Percentiles rank a stretch among this genome's conserved stretches.
Evolutionary conservation across 2,888 invertebrate species (phyloP).

Genomic region (Dryococelus australis): DNA sequence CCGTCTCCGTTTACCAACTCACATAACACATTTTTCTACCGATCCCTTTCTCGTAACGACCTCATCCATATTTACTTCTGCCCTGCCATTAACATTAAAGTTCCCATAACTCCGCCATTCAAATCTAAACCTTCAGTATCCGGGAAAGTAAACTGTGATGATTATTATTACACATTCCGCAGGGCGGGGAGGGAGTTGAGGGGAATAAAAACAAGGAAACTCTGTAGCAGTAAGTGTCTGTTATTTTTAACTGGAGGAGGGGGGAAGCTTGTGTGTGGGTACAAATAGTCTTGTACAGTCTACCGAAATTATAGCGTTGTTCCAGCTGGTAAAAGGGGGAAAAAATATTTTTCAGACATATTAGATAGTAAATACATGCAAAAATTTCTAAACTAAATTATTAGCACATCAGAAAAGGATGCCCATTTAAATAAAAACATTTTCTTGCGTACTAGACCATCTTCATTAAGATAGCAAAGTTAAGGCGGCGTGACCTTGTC

Average conservation of each 20-base stretch:
- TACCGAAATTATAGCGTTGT: background rate
- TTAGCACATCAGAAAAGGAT: no score
- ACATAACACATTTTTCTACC: slow-evolving; percentile 10
- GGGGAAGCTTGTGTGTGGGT: no score
- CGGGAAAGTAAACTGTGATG: slow-evolving; percentile 23
- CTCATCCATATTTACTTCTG: slow-evolving; percentile 18
- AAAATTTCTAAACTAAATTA: no score
- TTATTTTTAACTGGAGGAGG: background rate
- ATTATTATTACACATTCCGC: slow-evolving; percentile 24
- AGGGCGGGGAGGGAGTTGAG: background rate
- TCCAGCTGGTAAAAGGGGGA: background rate
- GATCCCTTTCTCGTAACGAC: background rate
- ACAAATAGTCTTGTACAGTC: background rate
- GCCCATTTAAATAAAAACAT: no score
- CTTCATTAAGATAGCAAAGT: no score
- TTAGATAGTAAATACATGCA: no score
- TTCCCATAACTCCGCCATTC: slow-evolving; percentile 12
- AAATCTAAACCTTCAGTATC: background rate
- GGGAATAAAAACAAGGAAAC: slow-evolving; percentile 5
- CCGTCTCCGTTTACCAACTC: background rate
- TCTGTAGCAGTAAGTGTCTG: background rate
- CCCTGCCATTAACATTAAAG: background rate
- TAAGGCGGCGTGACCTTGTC: no score
- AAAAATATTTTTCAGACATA: no score
- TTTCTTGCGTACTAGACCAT: no score